These are phyloP conservation scores for Mionectes macconnelli DNA, from an alignment of 2,113 vertebrate genomes.

Conservation along the genomic window DNA sequence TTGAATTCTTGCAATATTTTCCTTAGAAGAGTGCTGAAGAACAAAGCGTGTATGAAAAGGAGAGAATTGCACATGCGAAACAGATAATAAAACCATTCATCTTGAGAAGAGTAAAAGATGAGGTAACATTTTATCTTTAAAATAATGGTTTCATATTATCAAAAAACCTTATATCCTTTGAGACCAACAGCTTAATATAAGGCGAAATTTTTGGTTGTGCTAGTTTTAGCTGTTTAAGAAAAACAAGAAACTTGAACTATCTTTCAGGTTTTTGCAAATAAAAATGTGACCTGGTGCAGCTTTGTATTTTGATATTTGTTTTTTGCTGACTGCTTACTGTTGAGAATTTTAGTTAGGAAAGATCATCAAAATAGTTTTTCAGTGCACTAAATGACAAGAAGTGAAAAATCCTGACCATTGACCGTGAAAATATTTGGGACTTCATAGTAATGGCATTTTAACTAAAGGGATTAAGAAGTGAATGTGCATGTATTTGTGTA, in stretches of 20 bases:
- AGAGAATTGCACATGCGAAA: constrained; percentile 92
- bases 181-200: neutral
- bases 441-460: neutral
- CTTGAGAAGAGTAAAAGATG: constrained; percentile 90
- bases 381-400: neutral
- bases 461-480: neutral
- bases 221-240: neutral
- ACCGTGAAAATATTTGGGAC: neutral
- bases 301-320: neutral
- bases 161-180: neutral
- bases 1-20: neutral
- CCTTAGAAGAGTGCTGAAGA: constrained; percentile 90
- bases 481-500: neutral
- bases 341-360: neutral
- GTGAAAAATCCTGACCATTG: neutral
- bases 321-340: neutral
- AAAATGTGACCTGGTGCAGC: neutral
- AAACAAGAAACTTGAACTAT: neutral
- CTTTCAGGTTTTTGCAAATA: neutral
- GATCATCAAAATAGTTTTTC: neutral
- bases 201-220: neutral
- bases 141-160: neutral
- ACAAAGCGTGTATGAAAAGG: constrained; percentile 89
- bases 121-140: constrained; percentile 75
- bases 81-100: constrained; percentile 99